A percentile compares a stretch with the other conserved stretches of the same genome.
Conservation (phyloP, 1,140 invertebrate genomes). For the Drosophila funebris region DNA sequence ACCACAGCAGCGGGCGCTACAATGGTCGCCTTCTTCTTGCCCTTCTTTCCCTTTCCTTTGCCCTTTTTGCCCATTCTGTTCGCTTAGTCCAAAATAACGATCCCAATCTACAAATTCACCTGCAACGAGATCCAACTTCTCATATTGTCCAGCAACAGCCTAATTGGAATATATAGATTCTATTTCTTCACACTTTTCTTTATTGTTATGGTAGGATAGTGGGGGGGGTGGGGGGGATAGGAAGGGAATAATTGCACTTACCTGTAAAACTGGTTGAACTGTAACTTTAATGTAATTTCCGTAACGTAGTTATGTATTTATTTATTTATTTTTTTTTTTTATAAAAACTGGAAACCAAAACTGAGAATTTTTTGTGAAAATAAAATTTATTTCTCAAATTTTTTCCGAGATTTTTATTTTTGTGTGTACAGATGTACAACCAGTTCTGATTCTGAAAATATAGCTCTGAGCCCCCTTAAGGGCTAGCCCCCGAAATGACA, state of each 20-base stretch:
- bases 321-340: neutral
- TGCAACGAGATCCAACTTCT: neutral
- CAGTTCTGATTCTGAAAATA: slow-evolving; percentile 44
- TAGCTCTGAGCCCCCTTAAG: neutral
- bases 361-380: slow-evolving; percentile 7
- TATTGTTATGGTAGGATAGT: no score
- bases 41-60: slow-evolving; percentile 41
- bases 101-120: neutral
- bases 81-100: neutral
- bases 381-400: slow-evolving; percentile 18
- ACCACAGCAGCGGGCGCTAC: slow-evolving; percentile 9
- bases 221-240: no score
- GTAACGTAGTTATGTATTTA: neutral
- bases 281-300: neutral
- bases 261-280: neutral
- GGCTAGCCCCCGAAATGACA: slow-evolving; percentile 17
- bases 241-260: neutral
- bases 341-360: slow-evolving; percentile 15
- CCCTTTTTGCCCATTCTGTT: slow-evolving; percentile 4
- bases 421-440: slow-evolving; percentile 49
- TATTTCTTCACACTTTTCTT: no score
- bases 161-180: neutral
- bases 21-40: slow-evolving; percentile 27
- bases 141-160: slow-evolving; percentile 5
- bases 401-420: slow-evolving; percentile 51